These are phyloP conservation scores for Pentalonia nigronervosa DNA, from an alignment of 1,140 invertebrate genomes.

Conservation along the genomic window DNA sequence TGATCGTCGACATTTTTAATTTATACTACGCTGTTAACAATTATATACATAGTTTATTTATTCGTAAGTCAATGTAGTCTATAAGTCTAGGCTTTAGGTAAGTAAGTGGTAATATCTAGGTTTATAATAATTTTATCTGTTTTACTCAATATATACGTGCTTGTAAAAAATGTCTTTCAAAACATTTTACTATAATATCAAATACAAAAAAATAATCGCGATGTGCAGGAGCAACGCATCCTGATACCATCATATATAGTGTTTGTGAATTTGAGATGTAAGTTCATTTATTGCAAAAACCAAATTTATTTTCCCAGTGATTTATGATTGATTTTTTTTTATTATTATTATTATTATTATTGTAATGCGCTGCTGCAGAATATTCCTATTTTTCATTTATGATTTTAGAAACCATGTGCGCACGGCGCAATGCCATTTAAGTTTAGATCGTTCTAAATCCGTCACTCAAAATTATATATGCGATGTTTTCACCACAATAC, in stretches of 20 bases:
- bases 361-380: not conserved
- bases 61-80: not conserved
- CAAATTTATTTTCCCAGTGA: not conserved
- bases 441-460: not conserved
- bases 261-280: not conserved
- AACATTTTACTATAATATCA: not conserved
- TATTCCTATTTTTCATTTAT: conserved; percentile 3
- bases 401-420: not conserved
- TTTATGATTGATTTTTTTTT: not conserved
- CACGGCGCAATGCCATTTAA: not conserved
- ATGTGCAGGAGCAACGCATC: not conserved
- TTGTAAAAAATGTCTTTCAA: not conserved
- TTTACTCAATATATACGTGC: not conserved
- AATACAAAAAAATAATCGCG: not conserved
- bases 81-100: not conserved
- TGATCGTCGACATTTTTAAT: not conserved
- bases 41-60: not conserved
- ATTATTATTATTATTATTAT: not conserved
- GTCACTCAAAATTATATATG: conserved; percentile 3
- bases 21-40: not conserved
- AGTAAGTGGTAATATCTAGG: not conserved
- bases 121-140: not conserved
- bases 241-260: not conserved
- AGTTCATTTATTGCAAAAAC: not conserved
- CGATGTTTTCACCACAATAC: not conserved